phyloP scores from a whole-genome alignment of 2,113 vertebrate genomes.

The Rhodinocichla rosea region DNA sequence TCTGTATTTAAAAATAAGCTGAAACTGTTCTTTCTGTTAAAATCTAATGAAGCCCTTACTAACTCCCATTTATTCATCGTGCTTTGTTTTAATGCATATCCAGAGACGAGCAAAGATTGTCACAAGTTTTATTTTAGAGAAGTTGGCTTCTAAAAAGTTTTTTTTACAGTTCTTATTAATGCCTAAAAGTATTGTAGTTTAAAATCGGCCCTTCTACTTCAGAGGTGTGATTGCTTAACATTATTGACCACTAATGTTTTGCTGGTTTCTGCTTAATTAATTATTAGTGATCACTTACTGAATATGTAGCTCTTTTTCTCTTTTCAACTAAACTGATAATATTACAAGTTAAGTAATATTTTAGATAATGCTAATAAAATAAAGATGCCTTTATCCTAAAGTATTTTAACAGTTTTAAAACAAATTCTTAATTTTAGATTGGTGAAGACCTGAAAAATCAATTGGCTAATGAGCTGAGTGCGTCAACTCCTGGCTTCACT shows the following conservation, averaged over 20 bases:
- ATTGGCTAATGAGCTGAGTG: constrained; percentile 71
- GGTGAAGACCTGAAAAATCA: constrained; percentile 72
- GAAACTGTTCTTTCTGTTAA: not conserved
- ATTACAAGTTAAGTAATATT: not conserved
- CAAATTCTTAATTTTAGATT: constrained; percentile 71
- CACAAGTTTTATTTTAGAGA: not conserved
- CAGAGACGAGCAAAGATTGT: not conserved
- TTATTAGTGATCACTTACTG: not conserved
- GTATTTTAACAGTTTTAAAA: not conserved
- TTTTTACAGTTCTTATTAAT: not conserved
- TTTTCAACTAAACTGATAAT: not conserved
- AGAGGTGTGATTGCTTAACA: not conserved
- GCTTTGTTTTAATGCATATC: not conserved
- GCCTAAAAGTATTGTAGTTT: not conserved
- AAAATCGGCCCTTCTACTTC: not conserved
- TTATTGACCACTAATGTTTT: not conserved
- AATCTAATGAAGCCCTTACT: not conserved
- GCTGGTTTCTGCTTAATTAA: not conserved
- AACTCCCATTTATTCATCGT: not conserved
- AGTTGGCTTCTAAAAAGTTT: not conserved
- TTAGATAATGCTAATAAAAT: not conserved
- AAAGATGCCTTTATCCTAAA: not conserved
- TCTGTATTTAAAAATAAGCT: not conserved
- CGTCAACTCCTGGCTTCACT: constrained; percentile 74
- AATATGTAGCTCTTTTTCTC: not conserved